Conservation (phyloP, 2,797 vertebrate genomes). For the Melopsittacus undulatus region DNA sequence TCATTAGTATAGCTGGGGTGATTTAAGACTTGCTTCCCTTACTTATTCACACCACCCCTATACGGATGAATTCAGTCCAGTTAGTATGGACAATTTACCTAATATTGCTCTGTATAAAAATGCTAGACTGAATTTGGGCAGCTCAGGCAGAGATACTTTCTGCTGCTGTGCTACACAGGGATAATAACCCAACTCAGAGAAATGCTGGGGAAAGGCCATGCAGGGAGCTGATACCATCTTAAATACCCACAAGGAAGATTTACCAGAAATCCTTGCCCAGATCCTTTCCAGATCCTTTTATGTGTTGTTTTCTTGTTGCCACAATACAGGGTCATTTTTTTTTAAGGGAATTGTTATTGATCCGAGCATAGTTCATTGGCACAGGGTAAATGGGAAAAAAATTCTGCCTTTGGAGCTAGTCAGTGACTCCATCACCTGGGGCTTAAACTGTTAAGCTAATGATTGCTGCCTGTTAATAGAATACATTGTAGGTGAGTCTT, state of each 20-base stretch:
- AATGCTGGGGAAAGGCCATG: neutral
- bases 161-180: neutral
- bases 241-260: neutral
- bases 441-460: neutral
- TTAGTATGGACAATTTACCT: neutral
- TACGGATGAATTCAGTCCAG: neutral
- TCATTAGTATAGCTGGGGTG: neutral
- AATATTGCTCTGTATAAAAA: neutral
- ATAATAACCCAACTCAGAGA: neutral
- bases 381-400: neutral
- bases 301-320: neutral
- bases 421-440: neutral
- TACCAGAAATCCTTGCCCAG: neutral
- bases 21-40: neutral
- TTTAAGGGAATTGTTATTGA: neutral
- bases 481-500: neutral
- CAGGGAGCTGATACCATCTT: neutral
- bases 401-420: neutral
- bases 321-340: neutral
- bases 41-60: neutral
- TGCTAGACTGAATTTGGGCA: neutral
- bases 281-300: fast-evolving
- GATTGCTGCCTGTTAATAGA: neutral
- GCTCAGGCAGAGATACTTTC: neutral
- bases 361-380: neutral